phyloP scores from a whole-genome alignment of 2,888 invertebrate genomes.

The Endotricha flammealis region DNA sequence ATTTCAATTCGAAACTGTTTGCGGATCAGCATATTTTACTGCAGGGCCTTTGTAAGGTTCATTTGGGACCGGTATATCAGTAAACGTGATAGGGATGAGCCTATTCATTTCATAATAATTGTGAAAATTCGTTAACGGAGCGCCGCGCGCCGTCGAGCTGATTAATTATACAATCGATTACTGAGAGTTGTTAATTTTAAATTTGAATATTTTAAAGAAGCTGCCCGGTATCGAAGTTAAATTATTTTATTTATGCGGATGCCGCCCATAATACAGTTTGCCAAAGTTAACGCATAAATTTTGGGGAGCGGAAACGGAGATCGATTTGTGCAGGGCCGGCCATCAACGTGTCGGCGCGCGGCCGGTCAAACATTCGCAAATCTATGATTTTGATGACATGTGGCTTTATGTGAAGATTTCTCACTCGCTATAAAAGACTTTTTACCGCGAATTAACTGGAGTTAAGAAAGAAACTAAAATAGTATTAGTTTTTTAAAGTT shows the following conservation, averaged over 20 bases:
- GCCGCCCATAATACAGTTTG: conserved; percentile 39
- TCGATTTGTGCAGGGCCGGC: conserved; percentile 45
- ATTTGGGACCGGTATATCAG: conserved; percentile 54
- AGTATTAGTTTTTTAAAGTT: too few species aligned
- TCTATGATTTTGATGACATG: conserved; percentile 29
- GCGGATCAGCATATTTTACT: conserved; percentile 70
- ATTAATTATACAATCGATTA: conserved; percentile 9
- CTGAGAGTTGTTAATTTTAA: conserved; percentile 1
- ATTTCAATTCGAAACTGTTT: conserved; percentile 59
- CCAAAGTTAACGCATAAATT: conserved; percentile 50
- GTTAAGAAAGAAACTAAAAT: too few species aligned
- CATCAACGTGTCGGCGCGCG: conserved; percentile 55
- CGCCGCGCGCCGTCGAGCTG: conserved; percentile 1
- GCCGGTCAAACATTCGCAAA: conserved; percentile 63
- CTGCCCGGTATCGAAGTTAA: conserved; percentile 14
- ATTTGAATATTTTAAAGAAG: conserved; percentile 3
- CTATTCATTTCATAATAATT: conserved; percentile 15
- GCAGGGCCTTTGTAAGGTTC: conserved; percentile 46
- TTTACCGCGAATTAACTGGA: neutral
- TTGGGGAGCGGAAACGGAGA: conserved; percentile 48
- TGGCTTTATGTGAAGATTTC: conserved; percentile 24
- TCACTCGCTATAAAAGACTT: neutral
- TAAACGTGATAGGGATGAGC: conserved; percentile 49
- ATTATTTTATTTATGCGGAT: conserved; percentile 38
- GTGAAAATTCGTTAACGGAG: conserved; percentile 7